Evolutionary conservation across 1,140 invertebrate species (phyloP).

Genomic region (Drosophila watanabei): DNA sequence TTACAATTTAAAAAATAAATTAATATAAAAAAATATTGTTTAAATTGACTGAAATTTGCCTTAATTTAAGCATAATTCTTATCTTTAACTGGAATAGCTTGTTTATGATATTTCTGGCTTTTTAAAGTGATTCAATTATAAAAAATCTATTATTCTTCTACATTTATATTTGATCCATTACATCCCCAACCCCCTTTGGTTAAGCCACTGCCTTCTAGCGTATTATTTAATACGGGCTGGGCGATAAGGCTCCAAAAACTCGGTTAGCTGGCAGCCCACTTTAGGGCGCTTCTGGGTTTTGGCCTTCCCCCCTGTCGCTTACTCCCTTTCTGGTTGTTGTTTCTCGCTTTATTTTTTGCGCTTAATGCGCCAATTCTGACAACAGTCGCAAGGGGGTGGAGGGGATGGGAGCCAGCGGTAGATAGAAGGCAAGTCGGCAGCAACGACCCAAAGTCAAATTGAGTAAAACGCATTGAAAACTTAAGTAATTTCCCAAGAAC

Average conservation of each 20-base stretch:
- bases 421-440: conserved; percentile 49
- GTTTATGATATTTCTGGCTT: neutral
- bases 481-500: conserved; percentile 75
- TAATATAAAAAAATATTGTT: too few relatives aligned
- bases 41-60: neutral
- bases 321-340: conserved; percentile 20
- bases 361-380: conserved; percentile 79
- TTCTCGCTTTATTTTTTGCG: conserved; percentile 61
- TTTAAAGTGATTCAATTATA: too few relatives aligned
- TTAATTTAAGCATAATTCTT: neutral
- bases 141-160: neutral
- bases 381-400: conserved; percentile 18
- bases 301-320: conserved; percentile 4
- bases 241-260: conserved; percentile 54
- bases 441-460: conserved; percentile 80
- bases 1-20: neutral
- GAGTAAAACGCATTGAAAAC: conserved; percentile 82
- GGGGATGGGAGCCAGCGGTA: neutral
- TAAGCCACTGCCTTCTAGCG: conserved; percentile 14
- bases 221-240: conserved; percentile 72
- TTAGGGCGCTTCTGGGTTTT: conserved; percentile 62
- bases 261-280: conserved; percentile 48
- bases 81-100: too few relatives aligned
- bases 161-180: neutral
- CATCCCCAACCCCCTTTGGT: neutral